Evolutionary conservation across 2,113 vertebrate species (phyloP).

Genomic region (Aegithalos caudatus): DNA sequence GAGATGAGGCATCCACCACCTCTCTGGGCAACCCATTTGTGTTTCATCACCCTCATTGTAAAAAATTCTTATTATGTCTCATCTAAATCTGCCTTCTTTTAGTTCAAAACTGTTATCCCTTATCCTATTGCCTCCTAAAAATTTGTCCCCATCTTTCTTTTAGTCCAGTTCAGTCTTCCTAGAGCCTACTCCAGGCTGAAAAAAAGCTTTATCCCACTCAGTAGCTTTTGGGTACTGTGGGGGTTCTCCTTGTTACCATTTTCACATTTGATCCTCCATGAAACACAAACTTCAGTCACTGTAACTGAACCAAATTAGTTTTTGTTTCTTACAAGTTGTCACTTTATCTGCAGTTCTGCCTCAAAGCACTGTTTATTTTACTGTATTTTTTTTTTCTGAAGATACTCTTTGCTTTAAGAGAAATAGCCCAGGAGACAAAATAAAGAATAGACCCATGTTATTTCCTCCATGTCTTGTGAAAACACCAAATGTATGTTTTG

Average conservation of each 20-base stretch:
- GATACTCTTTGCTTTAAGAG: not conserved
- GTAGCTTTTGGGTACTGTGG: not conserved
- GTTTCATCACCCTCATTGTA: not conserved
- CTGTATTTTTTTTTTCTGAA: not conserved
- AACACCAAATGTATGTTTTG: conserved; percentile 42
- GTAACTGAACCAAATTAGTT: not conserved
- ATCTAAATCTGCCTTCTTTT: not conserved
- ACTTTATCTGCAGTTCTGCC: not conserved
- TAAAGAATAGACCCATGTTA: not conserved
- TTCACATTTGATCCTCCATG: not conserved
- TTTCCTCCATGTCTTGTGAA: conserved; percentile 44
- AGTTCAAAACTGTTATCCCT: not conserved
- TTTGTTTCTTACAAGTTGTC: not conserved
- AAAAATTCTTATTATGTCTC: not conserved
- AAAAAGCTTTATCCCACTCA: not conserved
- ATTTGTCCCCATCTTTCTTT: not conserved
- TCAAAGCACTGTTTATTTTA: not conserved
- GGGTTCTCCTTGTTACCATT: not conserved
- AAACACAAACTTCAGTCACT: not conserved
- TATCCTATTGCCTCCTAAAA: not conserved
- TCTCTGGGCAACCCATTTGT: not conserved
- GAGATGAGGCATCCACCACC: not conserved
- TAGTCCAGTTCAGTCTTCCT: not conserved
- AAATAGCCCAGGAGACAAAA: not conserved
- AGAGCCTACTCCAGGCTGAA: not conserved